Evolutionary conservation across 1,140 invertebrate genomes (phyloP).

Genomic region (Heliconius nattereri): DNA sequence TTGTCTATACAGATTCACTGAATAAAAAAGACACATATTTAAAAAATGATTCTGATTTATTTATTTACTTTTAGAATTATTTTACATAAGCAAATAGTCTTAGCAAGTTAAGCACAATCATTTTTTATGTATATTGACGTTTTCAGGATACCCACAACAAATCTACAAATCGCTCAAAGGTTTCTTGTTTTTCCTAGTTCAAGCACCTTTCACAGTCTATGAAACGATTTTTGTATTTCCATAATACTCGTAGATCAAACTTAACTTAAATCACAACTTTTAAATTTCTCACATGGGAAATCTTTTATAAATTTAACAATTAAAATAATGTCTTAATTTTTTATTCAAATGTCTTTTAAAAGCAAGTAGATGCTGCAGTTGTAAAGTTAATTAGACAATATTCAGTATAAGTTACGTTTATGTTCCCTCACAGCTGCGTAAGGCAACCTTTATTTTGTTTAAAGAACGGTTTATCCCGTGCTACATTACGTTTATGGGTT

Average conservation of each 20-base stretch:
- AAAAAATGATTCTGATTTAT: too few relatives aligned
- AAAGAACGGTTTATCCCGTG: conserved; percentile 21
- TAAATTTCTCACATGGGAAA: too few relatives aligned
- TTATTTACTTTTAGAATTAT: too few relatives aligned
- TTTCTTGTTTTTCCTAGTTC: background rate
- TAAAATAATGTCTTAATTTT: background rate
- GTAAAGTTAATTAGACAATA: conserved; percentile 19
- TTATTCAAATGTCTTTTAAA: background rate
- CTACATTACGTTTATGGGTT: conserved; percentile 23
- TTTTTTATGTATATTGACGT: background rate
- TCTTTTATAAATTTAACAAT: too few relatives aligned
- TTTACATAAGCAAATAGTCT: too few relatives aligned
- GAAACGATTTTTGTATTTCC: background rate
- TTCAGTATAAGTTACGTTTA: conserved; percentile 27
- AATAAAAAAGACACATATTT: too few relatives aligned
- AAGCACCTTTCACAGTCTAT: background rate
- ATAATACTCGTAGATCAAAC: background rate
- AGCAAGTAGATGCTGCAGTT: background rate
- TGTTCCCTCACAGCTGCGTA: conserved; percentile 18
- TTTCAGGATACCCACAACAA: background rate
- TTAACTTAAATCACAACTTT: too few relatives aligned
- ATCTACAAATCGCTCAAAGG: background rate
- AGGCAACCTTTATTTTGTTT: conserved; percentile 26
- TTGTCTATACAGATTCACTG: too few relatives aligned
- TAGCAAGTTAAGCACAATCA: too few relatives aligned